Evolutionary conservation across 1,140 invertebrate species (phyloP), one percentile per base, ranked within the genome.

Genomic region (Hypothenemus hampei): DNA sequence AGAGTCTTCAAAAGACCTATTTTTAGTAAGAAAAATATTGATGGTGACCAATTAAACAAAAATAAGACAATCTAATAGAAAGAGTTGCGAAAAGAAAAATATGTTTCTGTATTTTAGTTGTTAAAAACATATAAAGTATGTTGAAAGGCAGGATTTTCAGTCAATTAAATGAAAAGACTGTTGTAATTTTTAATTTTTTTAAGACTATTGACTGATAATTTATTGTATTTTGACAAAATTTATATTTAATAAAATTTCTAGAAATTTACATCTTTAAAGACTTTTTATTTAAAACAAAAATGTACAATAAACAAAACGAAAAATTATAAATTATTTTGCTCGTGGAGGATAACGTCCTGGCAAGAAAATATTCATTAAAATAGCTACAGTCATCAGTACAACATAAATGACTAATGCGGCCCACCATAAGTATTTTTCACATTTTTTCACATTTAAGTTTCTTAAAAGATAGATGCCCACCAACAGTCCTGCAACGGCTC

Each of bases 401-500:
- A 84, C 74, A 65, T 86, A 95, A 0, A 87, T 67, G 4, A 85
- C 73, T 6, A 96, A 78, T 21, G 88, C 85, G 44, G 26, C 84
- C 88, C 89, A 93, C 83, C 91, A 93, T 26, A 83, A 73, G 54
- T 80, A 77, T 58, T 86, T 85, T 72, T 97, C 93, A 83, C 90
- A 92, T 31, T 80, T 81, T 49, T 83, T 82, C 51, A 91, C 84
- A 66, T 91, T 83, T 3, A 98, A 76, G 75, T 98, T 98, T 22
- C 90, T 80, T 1, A 98, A 75, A 0, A 93, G 84, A 21, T 90
- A 86, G 33, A 97, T 85, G n/a, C 94, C 95, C 13, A 98, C 85
- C 2, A 97, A 78, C 1, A 97, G 76, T 15, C 68, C 78, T 18
- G 89, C 88, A 2, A 93, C 59, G 4, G 89, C 90, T 26, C 91